A percentile compares a stretch with the other conserved stretches of the same genome.
Conservation (phyloP, 2,797 vertebrate species). For the Halcyon leucocephala region DNA sequence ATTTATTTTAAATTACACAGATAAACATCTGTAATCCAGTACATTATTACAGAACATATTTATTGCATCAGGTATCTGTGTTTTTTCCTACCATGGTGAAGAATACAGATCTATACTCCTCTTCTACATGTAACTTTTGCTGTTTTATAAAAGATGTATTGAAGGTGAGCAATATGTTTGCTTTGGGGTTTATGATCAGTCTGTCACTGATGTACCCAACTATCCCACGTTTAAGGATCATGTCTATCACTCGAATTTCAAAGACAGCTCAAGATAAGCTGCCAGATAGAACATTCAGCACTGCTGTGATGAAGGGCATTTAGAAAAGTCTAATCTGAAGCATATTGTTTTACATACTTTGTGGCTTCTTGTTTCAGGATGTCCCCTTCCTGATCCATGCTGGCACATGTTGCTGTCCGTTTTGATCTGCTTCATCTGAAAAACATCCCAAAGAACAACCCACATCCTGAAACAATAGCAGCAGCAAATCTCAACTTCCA, state of each 20-base stretch:
- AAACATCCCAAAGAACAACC: background rate
- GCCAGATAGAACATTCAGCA: background rate
- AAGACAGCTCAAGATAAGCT: conserved; percentile 14
- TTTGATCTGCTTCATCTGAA: conserved; percentile 12
- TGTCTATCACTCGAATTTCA: background rate
- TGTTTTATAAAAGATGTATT: background rate
- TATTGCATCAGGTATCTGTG: background rate
- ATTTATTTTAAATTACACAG: background rate
- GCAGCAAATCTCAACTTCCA: background rate
- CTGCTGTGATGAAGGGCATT: background rate
- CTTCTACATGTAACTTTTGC: background rate
- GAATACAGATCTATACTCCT: background rate
- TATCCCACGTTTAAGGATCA: background rate
- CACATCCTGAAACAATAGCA: background rate
- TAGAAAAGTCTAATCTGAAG: conserved; percentile 7
- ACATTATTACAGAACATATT: background rate
- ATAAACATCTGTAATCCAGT: background rate
- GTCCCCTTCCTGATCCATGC: background rate
- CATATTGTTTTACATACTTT: conserved; percentile 31
- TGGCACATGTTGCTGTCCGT: background rate
- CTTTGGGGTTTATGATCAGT: background rate
- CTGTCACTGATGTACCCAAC: background rate
- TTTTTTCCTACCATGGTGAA: background rate
- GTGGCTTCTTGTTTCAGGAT: conserved; percentile 29
- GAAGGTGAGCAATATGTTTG: background rate